A percentile compares a stretch with the other conserved stretches of the same genome.
phyloP scores from a whole-genome alignment of 2,888 invertebrate genomes.

The Oscheius myriophilus region DNA sequence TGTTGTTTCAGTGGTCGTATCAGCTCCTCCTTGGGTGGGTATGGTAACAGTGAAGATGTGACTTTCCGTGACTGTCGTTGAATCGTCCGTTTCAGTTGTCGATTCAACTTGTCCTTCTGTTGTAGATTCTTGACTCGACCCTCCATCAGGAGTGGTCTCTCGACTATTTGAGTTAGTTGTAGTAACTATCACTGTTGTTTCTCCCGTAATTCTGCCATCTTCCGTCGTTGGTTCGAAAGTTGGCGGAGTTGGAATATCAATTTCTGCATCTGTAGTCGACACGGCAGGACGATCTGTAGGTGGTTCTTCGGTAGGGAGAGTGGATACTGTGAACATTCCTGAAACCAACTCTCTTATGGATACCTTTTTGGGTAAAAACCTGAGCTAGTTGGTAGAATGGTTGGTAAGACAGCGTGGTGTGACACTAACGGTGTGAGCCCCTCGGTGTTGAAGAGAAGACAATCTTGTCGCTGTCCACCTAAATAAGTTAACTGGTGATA shows the following conservation, averaged over 20 bases:
- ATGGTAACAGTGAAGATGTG: neutral
- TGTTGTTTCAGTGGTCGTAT: neutral
- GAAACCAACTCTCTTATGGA: neutral
- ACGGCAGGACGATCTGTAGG: conserved; percentile 7
- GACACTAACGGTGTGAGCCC: conserved; percentile 18
- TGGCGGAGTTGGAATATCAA: conserved; percentile 26
- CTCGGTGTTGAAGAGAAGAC: conserved; percentile 22
- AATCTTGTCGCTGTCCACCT: conserved; percentile 27
- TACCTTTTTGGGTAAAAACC: neutral
- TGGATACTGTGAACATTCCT: conserved; percentile 13
- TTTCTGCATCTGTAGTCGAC: conserved; percentile 9
- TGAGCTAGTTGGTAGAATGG: conserved; percentile 12
- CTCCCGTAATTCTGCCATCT: conserved; percentile 9
- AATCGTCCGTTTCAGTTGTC: neutral
- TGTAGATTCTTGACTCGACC: neutral
- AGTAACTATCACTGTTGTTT: neutral
- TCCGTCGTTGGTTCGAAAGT: conserved; percentile 13
- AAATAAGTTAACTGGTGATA: neutral
- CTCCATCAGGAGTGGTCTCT: too few species aligned
- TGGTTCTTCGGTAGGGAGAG: conserved; percentile 10
- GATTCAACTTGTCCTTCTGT: too few species aligned
- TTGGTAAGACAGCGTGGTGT: conserved; percentile 10
- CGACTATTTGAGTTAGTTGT: neutral
- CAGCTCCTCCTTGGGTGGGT: neutral
- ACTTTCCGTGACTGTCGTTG: neutral